phyloP scores from a whole-genome alignment of 1,140 invertebrate genomes.

The Bombus difficillimus region DNA sequence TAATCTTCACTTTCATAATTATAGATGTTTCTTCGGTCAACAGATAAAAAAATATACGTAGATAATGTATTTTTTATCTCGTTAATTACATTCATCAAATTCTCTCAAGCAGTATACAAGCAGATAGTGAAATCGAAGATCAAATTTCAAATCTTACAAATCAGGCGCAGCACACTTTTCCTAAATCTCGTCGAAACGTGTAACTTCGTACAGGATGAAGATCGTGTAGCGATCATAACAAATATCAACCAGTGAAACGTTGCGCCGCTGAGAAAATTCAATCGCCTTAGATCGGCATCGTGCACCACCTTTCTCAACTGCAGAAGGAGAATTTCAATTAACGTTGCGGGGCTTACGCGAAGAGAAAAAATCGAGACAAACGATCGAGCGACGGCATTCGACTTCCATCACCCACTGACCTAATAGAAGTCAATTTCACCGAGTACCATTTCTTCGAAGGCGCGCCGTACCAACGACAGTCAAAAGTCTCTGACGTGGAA shows the following conservation, averaged over 20 bases:
- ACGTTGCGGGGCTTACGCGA: not conserved
- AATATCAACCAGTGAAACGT: constrained; percentile 37
- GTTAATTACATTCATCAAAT: too few species aligned
- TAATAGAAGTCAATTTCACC: constrained; percentile 74
- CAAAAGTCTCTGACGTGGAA: not conserved
- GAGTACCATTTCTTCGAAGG: constrained; percentile 48
- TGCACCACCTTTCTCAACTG: too few species aligned
- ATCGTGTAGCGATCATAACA: not conserved
- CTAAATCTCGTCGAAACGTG: not conserved
- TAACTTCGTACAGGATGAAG: not conserved
- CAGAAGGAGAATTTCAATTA: constrained; percentile 47
- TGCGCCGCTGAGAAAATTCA: constrained; percentile 19
- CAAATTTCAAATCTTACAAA: not conserved
- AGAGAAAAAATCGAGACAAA: constrained; percentile 27
- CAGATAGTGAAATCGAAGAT: not conserved
- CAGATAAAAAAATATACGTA: too few species aligned
- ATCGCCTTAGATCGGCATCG: not conserved
- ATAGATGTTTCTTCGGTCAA: too few species aligned
- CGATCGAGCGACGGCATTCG: constrained; percentile 36
- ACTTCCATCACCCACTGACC: constrained; percentile 73
- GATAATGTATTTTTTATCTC: too few species aligned
- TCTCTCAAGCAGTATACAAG: not conserved
- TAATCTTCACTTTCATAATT: too few species aligned
- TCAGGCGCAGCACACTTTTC: not conserved
- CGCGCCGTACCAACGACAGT: not conserved